Conservation (phyloP, 2,888 invertebrate genomes). For the Tricholauxania praeusta region DNA sequence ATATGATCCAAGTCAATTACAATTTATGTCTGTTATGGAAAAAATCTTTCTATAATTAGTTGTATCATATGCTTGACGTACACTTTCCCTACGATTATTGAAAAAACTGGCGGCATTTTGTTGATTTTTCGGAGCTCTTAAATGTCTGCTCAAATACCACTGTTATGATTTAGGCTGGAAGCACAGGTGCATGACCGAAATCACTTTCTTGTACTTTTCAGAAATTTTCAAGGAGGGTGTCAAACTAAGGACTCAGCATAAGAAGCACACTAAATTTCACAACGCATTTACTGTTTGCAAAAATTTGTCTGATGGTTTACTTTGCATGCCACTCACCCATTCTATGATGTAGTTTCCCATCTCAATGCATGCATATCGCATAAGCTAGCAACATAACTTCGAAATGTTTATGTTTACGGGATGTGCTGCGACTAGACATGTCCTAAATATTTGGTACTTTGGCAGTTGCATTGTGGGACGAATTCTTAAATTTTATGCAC, state of each 20-base stretch:
- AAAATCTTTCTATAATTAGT: too few species aligned
- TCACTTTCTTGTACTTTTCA: background rate
- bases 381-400: slow-evolving; percentile 60
- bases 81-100: too few species aligned
- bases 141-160: slow-evolving; percentile 12
- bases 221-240: background rate
- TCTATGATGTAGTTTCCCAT: background rate
- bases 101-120: too few species aligned
- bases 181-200: too few species aligned
- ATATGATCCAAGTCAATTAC: too few species aligned
- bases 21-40: too few species aligned
- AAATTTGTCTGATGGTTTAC: slow-evolving; percentile 55
- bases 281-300: slow-evolving; percentile 63
- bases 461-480: slow-evolving; percentile 6
- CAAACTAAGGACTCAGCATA: background rate
- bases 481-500: background rate
- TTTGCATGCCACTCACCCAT: slow-evolving; percentile 23
- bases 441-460: slow-evolving; percentile 34
- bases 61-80: too few species aligned
- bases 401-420: slow-evolving; percentile 61
- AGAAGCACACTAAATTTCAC: slow-evolving; percentile 51
- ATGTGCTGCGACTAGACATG: slow-evolving; percentile 58
- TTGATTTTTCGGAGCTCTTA: too few species aligned
- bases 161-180: background rate
- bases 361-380: slow-evolving; percentile 50